These are phyloP conservation scores for Gouania willdenowi DNA, from an alignment of 2,797 vertebrate species.

Conservation along the genomic window DNA sequence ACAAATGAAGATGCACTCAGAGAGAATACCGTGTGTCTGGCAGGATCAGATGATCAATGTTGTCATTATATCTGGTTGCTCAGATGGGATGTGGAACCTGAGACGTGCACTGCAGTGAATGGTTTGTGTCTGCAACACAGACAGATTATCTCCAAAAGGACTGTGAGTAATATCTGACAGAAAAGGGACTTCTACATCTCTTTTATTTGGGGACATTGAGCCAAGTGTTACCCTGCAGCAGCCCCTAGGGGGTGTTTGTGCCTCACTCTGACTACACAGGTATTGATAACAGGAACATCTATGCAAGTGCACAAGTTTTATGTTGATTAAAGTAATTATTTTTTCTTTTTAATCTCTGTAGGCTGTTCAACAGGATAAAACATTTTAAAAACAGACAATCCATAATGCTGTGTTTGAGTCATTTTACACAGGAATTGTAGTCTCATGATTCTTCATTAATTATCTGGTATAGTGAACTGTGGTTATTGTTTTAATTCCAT, in stretches of 20 bases:
- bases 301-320: too few species aligned
- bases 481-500: too few species aligned
- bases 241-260: conserved; percentile 61
- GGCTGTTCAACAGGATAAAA: too few species aligned
- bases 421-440: too few species aligned
- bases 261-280: conserved; percentile 30
- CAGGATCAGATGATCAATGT: conserved; percentile 37
- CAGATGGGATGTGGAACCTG: not conserved
- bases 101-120: not conserved
- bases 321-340: too few species aligned
- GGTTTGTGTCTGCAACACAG: conserved; percentile 1
- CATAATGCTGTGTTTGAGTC: too few species aligned
- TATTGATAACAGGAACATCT: too few species aligned
- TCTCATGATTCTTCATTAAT: too few species aligned
- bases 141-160: not conserved
- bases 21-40: conserved; percentile 1
- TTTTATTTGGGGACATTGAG: not conserved
- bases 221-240: conserved; percentile 33
- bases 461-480: too few species aligned
- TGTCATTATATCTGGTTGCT: conserved; percentile 28
- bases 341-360: too few species aligned
- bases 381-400: too few species aligned
- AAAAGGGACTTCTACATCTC: not conserved
- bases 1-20: conserved; percentile 25
- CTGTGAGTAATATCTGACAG: not conserved